These are phyloP conservation scores for Rhyacophila brunnea DNA, from an alignment of 1,140 invertebrate species.

Conservation along the genomic window DNA sequence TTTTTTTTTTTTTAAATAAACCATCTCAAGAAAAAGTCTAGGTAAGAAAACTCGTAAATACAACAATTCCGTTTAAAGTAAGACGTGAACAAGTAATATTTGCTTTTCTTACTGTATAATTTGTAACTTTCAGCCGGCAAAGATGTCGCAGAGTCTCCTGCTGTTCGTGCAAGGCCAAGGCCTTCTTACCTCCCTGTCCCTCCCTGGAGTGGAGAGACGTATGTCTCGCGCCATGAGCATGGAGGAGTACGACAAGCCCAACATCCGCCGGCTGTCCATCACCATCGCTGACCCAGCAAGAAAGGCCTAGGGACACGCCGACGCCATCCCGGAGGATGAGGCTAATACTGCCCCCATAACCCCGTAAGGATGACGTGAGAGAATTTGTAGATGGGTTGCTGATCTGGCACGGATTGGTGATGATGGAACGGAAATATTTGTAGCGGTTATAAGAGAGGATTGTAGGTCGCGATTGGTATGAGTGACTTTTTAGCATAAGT, in stretches of 20 bases:
- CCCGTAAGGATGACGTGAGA: no score
- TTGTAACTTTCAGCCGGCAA: slow-evolving; percentile 70
- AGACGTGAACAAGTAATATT: no score
- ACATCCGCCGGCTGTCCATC: slow-evolving; percentile 71
- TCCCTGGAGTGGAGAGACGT: slow-evolving; percentile 68
- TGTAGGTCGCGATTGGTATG: no score
- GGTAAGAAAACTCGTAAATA: not conserved
- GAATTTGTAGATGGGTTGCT: no score
- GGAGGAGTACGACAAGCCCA: slow-evolving; percentile 81
- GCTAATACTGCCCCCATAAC: not conserved
- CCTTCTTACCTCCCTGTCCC: slow-evolving; percentile 68
- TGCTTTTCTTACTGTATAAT: no score
- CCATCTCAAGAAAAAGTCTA: no score
- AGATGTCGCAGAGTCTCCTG: slow-evolving; percentile 76
- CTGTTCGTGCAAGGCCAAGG: slow-evolving; percentile 82
- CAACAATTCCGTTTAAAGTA: no score
- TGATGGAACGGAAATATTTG: no score
- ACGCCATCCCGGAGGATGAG: slow-evolving; percentile 36
- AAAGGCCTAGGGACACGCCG: slow-evolving; percentile 42
- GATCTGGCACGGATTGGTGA: no score
- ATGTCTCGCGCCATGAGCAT: slow-evolving; percentile 71
- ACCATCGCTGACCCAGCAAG: slow-evolving; percentile 52
- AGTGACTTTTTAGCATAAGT: no score
- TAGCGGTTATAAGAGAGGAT: no score
- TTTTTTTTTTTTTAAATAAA: no score